These are phyloP conservation scores for Zaprionus lineosus DNA, from an alignment of 2,888 invertebrate species.

Conservation along the genomic window DNA sequence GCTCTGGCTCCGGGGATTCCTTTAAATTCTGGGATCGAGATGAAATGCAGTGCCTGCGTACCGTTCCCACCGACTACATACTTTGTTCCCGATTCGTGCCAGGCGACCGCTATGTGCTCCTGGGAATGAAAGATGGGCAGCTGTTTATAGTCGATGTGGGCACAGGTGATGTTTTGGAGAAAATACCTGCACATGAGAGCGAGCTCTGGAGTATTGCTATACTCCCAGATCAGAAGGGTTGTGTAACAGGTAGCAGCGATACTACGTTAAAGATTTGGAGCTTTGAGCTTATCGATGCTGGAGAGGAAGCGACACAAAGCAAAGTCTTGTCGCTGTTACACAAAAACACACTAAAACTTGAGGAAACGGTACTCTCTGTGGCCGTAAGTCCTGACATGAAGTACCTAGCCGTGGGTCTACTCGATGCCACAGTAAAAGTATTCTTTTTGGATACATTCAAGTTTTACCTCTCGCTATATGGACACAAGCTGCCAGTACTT, in stretches of 20 bases:
- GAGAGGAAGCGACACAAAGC: slow-evolving; percentile 82
- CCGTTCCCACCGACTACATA: slow-evolving; percentile 87
- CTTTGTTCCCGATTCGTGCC: slow-evolving; percentile 90
- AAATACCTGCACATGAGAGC: slow-evolving; percentile 91
- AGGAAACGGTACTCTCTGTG: slow-evolving; percentile 93
- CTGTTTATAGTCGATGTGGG: slow-evolving; percentile 93
- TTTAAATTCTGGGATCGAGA: slow-evolving; percentile 96
- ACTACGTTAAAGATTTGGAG: slow-evolving; percentile 96
- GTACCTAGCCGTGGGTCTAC: slow-evolving; percentile 93
- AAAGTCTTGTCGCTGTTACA: slow-evolving; percentile 90
- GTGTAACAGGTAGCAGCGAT: slow-evolving; percentile 94
- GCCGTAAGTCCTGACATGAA: slow-evolving; percentile 92
- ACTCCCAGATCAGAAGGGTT: slow-evolving; percentile 91
- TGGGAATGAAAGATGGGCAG: slow-evolving; percentile 92
- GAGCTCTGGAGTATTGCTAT: slow-evolving; percentile 91
- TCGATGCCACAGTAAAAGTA: slow-evolving; percentile 97
- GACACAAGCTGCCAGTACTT: slow-evolving; percentile 96
- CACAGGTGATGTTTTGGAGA: slow-evolving; percentile 91
- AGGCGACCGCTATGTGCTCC: slow-evolving; percentile 93
- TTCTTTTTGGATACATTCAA: slow-evolving; percentile 97
- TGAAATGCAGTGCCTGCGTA: slow-evolving; percentile 88
- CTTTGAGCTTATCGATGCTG: slow-evolving; percentile 91
- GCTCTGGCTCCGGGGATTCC: slow-evolving; percentile 93
- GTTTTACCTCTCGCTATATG: slow-evolving; percentile 97
- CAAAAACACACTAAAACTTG: slow-evolving; percentile 91